Percentiles rank a stretch among this genome's conserved stretches.
These are phyloP conservation scores for Calidris pugnax DNA, from an alignment of 2,113 vertebrate species.

Conservation along the genomic window DNA sequence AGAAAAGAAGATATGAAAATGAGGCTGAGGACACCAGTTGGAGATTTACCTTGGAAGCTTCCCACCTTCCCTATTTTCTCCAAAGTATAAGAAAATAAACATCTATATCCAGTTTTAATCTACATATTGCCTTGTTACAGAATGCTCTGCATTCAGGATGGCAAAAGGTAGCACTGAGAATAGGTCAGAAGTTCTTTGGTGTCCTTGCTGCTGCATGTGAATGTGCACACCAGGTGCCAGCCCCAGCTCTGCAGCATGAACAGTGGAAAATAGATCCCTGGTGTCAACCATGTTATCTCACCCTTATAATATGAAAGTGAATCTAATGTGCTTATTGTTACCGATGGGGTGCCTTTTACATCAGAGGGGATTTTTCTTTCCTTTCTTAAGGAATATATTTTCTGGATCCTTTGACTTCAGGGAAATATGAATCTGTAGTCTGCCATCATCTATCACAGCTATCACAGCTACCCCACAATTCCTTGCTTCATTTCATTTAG, in stretches of 20 bases:
- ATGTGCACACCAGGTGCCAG: not conserved
- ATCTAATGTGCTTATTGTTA: not conserved
- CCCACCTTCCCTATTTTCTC: not conserved
- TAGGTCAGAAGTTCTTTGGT: not conserved
- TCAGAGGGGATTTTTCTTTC: not conserved
- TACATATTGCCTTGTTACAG: not conserved
- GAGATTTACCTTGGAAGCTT: not conserved
- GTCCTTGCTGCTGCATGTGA: not conserved
- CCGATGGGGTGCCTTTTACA: not conserved
- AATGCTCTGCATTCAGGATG: not conserved
- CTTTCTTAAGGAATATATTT: not conserved
- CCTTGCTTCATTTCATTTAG: not conserved
- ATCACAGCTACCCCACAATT: not conserved
- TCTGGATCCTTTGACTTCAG: not conserved
- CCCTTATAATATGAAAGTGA: not conserved
- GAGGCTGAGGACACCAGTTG: not conserved
- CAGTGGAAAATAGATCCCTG: not conserved
- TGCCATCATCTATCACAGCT: not conserved
- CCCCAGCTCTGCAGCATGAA: not conserved
- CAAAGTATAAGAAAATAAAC: not conserved
- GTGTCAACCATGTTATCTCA: not conserved
- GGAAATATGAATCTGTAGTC: not conserved
- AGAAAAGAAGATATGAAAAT: not conserved
- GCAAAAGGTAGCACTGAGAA: not conserved
- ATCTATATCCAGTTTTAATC: not conserved